Percentiles rank a stretch among this genome's conserved stretches.
These are phyloP conservation scores for Hoplostethus mediterraneus DNA, from an alignment of 2,797 vertebrate genomes.

Conservation along the genomic window DNA sequence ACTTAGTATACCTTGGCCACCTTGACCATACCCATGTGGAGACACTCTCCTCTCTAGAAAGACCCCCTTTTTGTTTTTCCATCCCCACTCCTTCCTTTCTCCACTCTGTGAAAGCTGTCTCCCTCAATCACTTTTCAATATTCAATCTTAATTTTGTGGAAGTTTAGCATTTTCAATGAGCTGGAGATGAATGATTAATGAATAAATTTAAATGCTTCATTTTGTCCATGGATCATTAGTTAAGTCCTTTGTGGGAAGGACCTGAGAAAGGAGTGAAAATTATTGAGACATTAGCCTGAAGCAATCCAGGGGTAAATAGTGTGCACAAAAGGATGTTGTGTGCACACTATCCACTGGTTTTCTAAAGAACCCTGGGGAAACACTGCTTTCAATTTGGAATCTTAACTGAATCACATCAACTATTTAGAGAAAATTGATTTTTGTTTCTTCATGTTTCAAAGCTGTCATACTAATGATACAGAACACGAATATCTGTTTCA, in stretches of 20 bases:
- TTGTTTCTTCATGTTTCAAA: slow-evolving; percentile 73
- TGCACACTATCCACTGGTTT: slow-evolving; percentile 86
- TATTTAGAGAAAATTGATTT: slow-evolving; percentile 79
- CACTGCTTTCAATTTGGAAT: slow-evolving; percentile 83
- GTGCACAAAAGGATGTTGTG: slow-evolving; percentile 91
- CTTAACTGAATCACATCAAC: slow-evolving; percentile 83
- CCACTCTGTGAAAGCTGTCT: slow-evolving; percentile 91
- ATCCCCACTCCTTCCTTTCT: slow-evolving; percentile 76
- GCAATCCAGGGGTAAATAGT: slow-evolving; percentile 99
- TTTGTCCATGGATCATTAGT: slow-evolving; percentile 99
- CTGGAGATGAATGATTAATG: slow-evolving; percentile 99
- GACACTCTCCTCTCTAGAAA: slow-evolving; percentile 44
- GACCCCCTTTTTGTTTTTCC: slow-evolving; percentile 88
- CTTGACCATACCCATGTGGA: slow-evolving; percentile 89
- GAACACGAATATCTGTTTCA: slow-evolving; percentile 39
- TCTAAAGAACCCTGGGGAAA: slow-evolving; percentile 86
- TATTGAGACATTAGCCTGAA: slow-evolving; percentile 99
- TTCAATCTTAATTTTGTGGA: slow-evolving; percentile 99
- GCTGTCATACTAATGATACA: slow-evolving; percentile 62
- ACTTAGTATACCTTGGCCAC: slow-evolving; percentile 91
- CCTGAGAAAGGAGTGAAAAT: slow-evolving; percentile 99
- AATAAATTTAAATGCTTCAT: slow-evolving; percentile 99
- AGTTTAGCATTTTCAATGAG: slow-evolving; percentile 99
- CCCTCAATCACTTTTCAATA: slow-evolving; percentile 99
- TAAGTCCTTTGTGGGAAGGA: slow-evolving; percentile 99